Base-by-base conservation (phyloP, 2,888 invertebrate genomes). In the Caenorhabditis afra region DNA sequence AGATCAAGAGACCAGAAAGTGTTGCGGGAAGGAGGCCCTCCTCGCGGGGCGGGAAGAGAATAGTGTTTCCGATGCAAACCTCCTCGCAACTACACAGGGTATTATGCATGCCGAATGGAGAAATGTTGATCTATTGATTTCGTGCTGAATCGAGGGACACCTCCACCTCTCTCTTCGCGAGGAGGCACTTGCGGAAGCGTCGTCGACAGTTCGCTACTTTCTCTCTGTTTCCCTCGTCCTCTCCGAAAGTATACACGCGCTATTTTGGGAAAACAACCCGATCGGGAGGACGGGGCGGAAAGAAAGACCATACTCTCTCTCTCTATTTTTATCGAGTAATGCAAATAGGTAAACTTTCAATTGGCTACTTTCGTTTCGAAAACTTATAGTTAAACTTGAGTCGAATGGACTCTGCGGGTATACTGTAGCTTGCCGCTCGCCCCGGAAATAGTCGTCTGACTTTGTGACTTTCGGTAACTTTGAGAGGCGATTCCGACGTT, bases 1-100 rank as follows among this genome's bases (percentile, higher is more conserved):
- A 45, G 47, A 62, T 62, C 70, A 55, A 62, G 39, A 70, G 70
- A 70, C 55, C 70, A 70, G 55, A 70, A 70, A 62, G 62, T 70
- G 47, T 59, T 57, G 39, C 41, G 57, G 39, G 57, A 39, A 41
- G 41, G 20, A 20, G 22, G 16, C 18, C 11, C 37, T 16, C 10
- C 20, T 12, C 20, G n/a, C n/a, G n/a, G n/a, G 39, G 41, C 8
- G 57, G 57, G 41, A 39, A 5, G 52, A 37, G 44, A 64, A 52
- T 52, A 47, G 47, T 47, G 66, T 55, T 47, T 53, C 41, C n/a
- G 52, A 53, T 64, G 52, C 39, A 64, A 64, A 64, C 52, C 52
- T 16, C 49, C 7, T 29, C 29, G 4, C 29, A 29, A 29, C 29
- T 29, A 29, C 29, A 29, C 29, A 7, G 39, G 57, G 57, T 57